Evolutionary conservation across 2,888 invertebrate genomes (phyloP).

Genomic region (Autographa pulchrina): DNA sequence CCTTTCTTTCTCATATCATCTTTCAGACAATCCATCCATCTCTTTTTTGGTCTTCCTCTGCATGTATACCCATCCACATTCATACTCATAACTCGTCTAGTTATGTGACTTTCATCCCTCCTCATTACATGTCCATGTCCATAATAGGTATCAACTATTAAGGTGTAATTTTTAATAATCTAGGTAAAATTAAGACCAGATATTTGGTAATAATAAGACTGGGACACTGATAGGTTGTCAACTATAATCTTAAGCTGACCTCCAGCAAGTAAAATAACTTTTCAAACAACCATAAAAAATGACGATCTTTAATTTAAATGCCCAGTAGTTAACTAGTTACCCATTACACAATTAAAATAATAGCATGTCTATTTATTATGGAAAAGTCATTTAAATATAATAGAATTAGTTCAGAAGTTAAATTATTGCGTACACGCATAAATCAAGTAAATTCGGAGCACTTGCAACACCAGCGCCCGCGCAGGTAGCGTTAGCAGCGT

Average conservation of each 20-base stretch:
- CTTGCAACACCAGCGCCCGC: conserved; percentile 55
- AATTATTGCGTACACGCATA: conserved; percentile 49
- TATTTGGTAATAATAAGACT: too few species aligned
- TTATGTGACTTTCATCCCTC: too few species aligned
- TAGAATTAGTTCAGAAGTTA: conserved; percentile 47
- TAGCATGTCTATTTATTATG: not conserved
- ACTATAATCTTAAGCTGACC: not conserved
- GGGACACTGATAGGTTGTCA: not conserved
- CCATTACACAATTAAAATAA: conserved; percentile 8
- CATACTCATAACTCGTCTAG: too few species aligned
- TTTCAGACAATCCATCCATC: too few species aligned
- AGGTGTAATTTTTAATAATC: too few species aligned
- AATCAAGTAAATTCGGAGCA: conserved; percentile 62
- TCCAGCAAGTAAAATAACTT: not conserved
- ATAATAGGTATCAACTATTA: too few species aligned
- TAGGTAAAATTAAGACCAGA: too few species aligned
- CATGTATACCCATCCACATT: too few species aligned
- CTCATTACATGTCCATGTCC: too few species aligned
- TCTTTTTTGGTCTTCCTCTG: too few species aligned
- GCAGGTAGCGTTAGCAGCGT: conserved; percentile 42
- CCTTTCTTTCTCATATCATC: too few species aligned
- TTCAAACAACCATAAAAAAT: not conserved
- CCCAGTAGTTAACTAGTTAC: not conserved
- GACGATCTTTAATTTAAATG: not conserved
- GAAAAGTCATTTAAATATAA: conserved; percentile 20